Evolutionary conservation across 2,113 vertebrate genomes (phyloP).

Genomic region (Rostratula benghalensis): DNA sequence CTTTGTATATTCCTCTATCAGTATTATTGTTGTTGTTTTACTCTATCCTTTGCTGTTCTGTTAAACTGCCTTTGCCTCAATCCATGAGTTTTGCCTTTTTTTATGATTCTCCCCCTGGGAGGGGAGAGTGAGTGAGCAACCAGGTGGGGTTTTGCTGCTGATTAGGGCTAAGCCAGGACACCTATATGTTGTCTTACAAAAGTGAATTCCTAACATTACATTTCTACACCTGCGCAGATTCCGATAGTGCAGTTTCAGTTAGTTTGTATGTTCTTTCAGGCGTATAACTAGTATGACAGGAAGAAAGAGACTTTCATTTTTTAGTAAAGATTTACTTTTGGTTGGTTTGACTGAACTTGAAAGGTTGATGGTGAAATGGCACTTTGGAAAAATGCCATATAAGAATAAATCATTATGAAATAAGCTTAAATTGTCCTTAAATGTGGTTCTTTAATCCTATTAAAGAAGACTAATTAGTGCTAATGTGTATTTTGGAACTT

Average conservation of each 20-base stretch:
- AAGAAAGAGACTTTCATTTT: background rate
- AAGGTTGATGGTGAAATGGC: background rate
- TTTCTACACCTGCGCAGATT: background rate
- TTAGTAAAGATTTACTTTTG: background rate
- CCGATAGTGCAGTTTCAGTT: background rate
- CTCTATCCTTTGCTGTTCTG: background rate
- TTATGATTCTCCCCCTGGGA: background rate
- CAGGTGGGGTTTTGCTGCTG: background rate
- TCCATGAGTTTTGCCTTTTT: background rate
- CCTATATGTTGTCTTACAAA: background rate
- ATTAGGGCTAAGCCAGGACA: background rate
- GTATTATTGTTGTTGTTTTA: background rate
- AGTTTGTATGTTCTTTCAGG: background rate
- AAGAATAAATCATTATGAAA: conserved; percentile 28
- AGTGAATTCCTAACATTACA: background rate
- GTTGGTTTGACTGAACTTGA: background rate
- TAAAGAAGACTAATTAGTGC: conserved; percentile 19
- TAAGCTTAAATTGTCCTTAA: conserved; percentile 1
- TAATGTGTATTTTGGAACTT: conserved; percentile 3
- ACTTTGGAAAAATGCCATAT: background rate
- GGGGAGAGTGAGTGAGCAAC: background rate
- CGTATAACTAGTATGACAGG: background rate
- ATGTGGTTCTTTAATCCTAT: background rate
- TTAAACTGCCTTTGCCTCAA: background rate
- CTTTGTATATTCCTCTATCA: background rate